Evolutionary conservation across 64 coral and sea anemone species (phyloP).

Genomic region (Montipora foliosa): DNA sequence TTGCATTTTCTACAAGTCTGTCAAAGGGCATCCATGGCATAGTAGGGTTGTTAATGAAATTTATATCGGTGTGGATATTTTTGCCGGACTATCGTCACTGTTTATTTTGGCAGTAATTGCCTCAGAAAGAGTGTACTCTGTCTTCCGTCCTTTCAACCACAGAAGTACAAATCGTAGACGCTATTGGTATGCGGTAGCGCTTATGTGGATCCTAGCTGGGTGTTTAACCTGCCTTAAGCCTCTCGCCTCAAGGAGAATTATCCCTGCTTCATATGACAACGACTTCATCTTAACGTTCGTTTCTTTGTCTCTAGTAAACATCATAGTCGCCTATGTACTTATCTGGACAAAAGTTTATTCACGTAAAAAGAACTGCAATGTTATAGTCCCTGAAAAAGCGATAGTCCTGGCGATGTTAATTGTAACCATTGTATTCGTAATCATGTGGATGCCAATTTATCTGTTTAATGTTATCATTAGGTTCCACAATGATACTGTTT

Average conservation of each 20-base stretch:
- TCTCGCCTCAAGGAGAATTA: not conserved
- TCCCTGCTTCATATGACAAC: not conserved
- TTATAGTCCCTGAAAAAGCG: not conserved
- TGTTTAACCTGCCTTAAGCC: not conserved
- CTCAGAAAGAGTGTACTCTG: constrained; percentile 39
- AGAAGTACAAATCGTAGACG: not conserved
- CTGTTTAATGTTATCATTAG: not conserved
- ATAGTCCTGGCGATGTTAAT: constrained; percentile 8
- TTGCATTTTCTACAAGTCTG: constrained; percentile 20
- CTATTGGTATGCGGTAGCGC: not conserved
- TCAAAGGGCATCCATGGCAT: not conserved
- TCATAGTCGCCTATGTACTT: not conserved
- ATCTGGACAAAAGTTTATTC: not conserved
- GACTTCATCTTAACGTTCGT: not conserved
- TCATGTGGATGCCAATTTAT: constrained; percentile 41
- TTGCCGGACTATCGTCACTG: constrained; percentile 34
- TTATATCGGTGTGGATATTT: constrained; percentile 27
- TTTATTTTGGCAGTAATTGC: constrained; percentile 31
- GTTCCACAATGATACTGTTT: not conserved
- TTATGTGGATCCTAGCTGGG: not conserved
- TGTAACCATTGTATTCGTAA: not conserved
- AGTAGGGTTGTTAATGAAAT: not conserved
- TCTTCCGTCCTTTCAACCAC: constrained; percentile 15
- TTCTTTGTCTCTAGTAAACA: not conserved
- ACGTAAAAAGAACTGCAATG: constrained; percentile 3